These are phyloP conservation scores for Rhegmatorhina hoffmannsi DNA, from an alignment of 2,113 vertebrate species.

Conservation along the genomic window DNA sequence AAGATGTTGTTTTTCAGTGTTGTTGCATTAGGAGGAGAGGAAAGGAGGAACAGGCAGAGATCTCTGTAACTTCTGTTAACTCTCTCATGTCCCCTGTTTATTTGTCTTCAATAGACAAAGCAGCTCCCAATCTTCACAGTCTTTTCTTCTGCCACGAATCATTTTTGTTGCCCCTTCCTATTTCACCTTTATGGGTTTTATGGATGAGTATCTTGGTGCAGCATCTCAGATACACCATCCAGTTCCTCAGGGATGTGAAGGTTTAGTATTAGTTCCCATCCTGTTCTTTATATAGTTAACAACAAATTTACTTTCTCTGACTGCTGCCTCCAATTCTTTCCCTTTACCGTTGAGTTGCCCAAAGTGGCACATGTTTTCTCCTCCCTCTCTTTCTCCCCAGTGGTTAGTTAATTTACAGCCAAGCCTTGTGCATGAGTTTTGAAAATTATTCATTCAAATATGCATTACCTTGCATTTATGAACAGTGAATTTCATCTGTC, in stretches of 20 bases:
- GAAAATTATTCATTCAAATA: slow-evolving; percentile 64
- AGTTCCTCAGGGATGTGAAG: not conserved
- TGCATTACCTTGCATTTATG: slow-evolving; percentile 57
- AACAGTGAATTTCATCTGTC: slow-evolving; percentile 56
- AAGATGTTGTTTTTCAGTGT: slow-evolving; percentile 24
- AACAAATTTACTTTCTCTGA: not conserved
- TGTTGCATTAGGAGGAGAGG: not conserved
- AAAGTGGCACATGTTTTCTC: not conserved
- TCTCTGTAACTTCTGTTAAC: slow-evolving; percentile 47
- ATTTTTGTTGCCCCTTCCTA: slow-evolving; percentile 37
- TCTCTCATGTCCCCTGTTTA: slow-evolving; percentile 36
- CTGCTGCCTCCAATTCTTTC: not conserved
- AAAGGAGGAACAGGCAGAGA: slow-evolving; percentile 6
- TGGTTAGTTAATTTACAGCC: slow-evolving; percentile 49
- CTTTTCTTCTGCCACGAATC: slow-evolving; percentile 13
- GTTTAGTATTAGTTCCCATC: not conserved
- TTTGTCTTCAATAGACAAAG: slow-evolving; percentile 30
- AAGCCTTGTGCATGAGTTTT: slow-evolving; percentile 37
- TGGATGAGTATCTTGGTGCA: not conserved
- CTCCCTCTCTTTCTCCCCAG: not conserved
- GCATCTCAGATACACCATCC: not conserved
- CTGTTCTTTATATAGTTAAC: not conserved
- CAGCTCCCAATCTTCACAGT: not conserved
- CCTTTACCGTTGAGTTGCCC: not conserved
- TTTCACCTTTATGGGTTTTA: slow-evolving; percentile 24